Evolutionary conservation across 2,113 vertebrate species (phyloP), one percentile per base, ranked within the genome.

Genomic region (Pterocles orientalis): DNA sequence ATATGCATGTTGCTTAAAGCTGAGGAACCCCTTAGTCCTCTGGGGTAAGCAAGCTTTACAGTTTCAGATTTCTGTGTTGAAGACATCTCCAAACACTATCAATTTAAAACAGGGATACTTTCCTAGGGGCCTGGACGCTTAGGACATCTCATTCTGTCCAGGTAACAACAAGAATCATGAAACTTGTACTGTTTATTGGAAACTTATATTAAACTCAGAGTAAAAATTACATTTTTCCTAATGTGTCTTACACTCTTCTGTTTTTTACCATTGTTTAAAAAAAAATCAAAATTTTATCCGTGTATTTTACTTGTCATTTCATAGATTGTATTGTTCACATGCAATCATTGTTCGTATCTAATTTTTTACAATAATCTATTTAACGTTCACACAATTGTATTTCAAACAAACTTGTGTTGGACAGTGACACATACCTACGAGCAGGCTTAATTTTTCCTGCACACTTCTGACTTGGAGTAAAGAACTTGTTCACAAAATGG

Each of bases 341-440:
- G 1, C 2, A 68, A 18, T 39, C 4, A 31, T 2, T 73, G 6
- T 17, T 79, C 16, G 24, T 9, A 33, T 73, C 80, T 50, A 50
- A 23, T 26, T 50, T 70, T 92, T 68, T 65, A 60, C 17, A 53
- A 47, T 71, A 36, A 26, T 36, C 25, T 69, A 13, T 56, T 9
- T 34, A 24, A 41, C 8, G 12, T 33, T 65, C 8, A 14, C 8
- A 3, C 0, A 3, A n/a, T 6, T 3, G 2, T 13, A 2, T 78
- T 91, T 65, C 34, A 56, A 87, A 61, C 6, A 60, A 64, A 1
- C 2, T 3, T 29, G 9, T 23, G 3, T 70, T 53, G 41, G 47
- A 33, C 33, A 77, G 48, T 29, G 48, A 41, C 14, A 33, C 10
- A 14, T 9, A 15, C 5, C 8, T 45, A 10, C 10, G 61, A 69